These are phyloP conservation scores for Mastomys coucha DNA, from an alignment of 2,113 vertebrate species.

Conservation along the genomic window DNA sequence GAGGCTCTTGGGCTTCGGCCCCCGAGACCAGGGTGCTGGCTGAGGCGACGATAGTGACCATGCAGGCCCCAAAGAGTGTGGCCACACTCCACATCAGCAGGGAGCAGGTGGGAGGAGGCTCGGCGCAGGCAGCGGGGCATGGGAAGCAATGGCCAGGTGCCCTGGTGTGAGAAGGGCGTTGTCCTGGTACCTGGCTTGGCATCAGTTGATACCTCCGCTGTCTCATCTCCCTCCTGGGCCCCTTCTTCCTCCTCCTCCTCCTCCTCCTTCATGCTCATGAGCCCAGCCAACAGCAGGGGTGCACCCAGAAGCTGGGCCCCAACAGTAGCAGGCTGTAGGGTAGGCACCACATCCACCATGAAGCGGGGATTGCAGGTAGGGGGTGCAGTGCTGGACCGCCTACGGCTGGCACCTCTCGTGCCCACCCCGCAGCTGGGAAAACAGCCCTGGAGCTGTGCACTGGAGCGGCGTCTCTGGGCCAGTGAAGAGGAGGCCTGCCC, in stretches of 20 bases:
- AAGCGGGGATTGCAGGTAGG: constrained; percentile 92
- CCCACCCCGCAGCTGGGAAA: constrained; percentile 74
- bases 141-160: constrained; percentile 79
- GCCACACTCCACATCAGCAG: constrained; percentile 77
- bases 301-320: constrained; percentile 88
- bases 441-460: constrained; percentile 71
- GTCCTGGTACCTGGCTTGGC: neutral
- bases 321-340: constrained; percentile 64
- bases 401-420: constrained; percentile 68
- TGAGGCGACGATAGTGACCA: constrained; percentile 87
- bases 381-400: constrained; percentile 93
- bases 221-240: neutral
- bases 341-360: constrained; percentile 80
- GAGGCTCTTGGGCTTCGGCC: constrained; percentile 71
- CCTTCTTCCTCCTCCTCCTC: constrained; percentile 59
- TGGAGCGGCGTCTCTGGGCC: constrained; percentile 88
- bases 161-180: neutral
- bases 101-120: constrained; percentile 88
- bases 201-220: neutral
- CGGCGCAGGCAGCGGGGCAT: constrained; percentile 88
- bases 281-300: constrained; percentile 88
- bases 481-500: constrained; percentile 90
- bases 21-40: constrained; percentile 73
- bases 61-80: constrained; percentile 83
- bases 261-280: constrained; percentile 86